phyloP scores from a whole-genome alignment of 2,797 vertebrate species.

The Brotogeris chrysoptera region DNA sequence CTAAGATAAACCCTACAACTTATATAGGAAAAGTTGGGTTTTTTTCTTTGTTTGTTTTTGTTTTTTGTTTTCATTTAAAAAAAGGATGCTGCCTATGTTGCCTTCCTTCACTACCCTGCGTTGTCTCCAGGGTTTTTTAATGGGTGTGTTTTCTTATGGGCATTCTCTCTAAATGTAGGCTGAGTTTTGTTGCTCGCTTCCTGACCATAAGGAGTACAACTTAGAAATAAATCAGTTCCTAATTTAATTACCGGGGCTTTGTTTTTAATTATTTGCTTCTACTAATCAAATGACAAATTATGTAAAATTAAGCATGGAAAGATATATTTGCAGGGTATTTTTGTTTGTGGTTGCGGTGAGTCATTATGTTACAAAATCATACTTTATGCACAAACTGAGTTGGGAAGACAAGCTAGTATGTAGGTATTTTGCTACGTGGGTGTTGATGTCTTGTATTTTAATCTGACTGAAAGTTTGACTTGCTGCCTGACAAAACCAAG shows the following conservation, averaged over 20 bases:
- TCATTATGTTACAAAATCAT: background rate
- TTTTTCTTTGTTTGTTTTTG: too few relatives aligned
- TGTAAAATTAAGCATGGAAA: background rate
- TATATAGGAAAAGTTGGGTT: background rate
- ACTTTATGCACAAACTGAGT: background rate
- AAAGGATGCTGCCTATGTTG: background rate
- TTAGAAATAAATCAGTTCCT: background rate
- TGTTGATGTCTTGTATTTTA: background rate
- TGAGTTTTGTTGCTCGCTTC: background rate
- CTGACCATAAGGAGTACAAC: background rate
- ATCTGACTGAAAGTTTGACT: background rate
- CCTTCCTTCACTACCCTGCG: background rate
- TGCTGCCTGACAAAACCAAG: background rate
- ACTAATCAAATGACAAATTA: background rate
- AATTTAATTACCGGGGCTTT: background rate
- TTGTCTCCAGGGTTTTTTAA: background rate
- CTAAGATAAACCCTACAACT: background rate
- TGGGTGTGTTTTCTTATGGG: background rate
- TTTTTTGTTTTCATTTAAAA: too few relatives aligned
- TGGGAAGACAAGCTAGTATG: background rate
- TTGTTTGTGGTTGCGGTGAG: background rate
- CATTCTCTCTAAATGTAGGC: background rate
- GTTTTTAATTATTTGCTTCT: constrained; percentile 15
- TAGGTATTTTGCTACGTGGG: background rate
- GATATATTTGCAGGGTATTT: background rate